These are phyloP conservation scores for Rattus norvegicus DNA, from an alignment of 2,113 vertebrate species.

Conservation along the genomic window DNA sequence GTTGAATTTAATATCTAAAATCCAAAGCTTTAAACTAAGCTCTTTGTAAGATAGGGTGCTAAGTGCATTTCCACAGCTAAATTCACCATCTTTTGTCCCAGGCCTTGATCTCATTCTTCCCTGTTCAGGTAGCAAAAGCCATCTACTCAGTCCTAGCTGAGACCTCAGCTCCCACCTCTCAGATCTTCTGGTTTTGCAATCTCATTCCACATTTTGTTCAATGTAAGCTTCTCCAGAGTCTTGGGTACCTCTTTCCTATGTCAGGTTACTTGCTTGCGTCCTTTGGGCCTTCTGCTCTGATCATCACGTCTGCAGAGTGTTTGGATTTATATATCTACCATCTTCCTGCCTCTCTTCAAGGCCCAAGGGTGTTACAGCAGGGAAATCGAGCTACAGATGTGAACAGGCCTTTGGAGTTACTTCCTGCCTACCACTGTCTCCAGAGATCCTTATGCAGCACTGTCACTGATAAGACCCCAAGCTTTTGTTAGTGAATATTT, in stretches of 20 bases:
- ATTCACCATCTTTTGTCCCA: neutral
- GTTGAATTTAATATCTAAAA: constrained; percentile 14
- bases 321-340: neutral
- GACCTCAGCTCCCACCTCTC: neutral
- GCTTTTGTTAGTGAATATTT: constrained; percentile 44
- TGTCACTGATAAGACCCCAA: neutral
- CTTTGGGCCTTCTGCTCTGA: neutral
- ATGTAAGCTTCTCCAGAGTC: neutral
- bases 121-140: neutral
- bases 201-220: neutral
- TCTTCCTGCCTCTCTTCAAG: neutral
- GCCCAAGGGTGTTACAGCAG: neutral
- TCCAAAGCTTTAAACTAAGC: constrained; percentile 34
- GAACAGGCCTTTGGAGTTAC: neutral
- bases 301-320: neutral
- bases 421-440: neutral
- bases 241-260: neutral
- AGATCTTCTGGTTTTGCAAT: neutral
- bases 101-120: neutral
- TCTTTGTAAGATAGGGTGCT: constrained; percentile 27
- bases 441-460: neutral
- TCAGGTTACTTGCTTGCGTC: neutral
- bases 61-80: constrained; percentile 41
- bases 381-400: neutral
- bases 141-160: neutral